Conservation (phyloP, 2,888 invertebrate species). For the Drosophila setosimentum region DNA sequence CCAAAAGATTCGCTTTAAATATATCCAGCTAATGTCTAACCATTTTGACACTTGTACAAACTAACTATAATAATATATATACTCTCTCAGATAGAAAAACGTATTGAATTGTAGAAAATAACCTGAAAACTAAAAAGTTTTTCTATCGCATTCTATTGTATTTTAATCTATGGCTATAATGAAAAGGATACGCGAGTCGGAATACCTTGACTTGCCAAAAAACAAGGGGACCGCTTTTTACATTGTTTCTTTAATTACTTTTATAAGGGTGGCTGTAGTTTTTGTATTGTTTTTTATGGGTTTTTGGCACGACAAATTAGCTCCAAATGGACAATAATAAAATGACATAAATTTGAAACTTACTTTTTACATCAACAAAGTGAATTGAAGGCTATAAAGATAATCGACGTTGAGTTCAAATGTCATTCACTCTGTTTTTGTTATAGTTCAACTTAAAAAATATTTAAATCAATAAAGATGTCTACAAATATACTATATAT, state of each 20-base stretch:
- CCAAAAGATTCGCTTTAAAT: neutral
- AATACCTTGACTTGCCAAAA: neutral
- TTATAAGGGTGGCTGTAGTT: slow-evolving; percentile 15
- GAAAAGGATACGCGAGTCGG: neutral
- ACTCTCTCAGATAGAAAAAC: neutral
- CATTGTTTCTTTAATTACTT: slow-evolving; percentile 6
- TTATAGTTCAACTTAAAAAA: neutral
- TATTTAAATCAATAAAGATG: neutral
- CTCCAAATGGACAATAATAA: slow-evolving; percentile 13
- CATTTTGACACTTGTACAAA: neutral
- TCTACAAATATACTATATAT: neutral
- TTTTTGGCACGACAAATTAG: slow-evolving; percentile 31
- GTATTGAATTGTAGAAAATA: neutral
- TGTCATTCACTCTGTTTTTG: slow-evolving; percentile 7
- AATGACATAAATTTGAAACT: slow-evolving; percentile 6
- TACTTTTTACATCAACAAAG: slow-evolving; percentile 1
- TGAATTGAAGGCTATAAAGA: slow-evolving; percentile 13
- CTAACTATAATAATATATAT: neutral
- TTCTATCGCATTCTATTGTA: neutral
- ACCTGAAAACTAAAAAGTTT: neutral
- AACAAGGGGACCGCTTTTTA: neutral
- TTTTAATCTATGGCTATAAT: neutral
- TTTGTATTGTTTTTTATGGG: slow-evolving; percentile 35
- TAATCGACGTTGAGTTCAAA: slow-evolving; percentile 1
- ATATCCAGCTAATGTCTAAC: neutral